Conservation (phyloP, 2,888 invertebrate genomes). For the Proisotoma minuta region DNA sequence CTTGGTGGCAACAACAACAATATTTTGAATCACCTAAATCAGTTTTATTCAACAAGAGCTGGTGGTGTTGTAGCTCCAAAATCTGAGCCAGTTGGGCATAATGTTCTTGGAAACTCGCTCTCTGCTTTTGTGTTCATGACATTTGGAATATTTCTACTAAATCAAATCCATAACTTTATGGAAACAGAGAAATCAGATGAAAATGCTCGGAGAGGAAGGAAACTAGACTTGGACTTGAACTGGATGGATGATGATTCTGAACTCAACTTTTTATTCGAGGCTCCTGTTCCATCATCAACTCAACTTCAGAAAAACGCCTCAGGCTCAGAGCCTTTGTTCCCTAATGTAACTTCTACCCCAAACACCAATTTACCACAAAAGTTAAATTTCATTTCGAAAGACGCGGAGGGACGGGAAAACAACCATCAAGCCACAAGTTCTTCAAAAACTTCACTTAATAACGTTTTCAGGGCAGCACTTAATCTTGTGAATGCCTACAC, state of each 20-base stretch:
- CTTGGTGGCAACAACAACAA: constrained; percentile 56
- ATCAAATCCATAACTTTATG: constrained; percentile 46
- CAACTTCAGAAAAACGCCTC: neutral
- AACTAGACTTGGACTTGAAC: neutral
- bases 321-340: neutral
- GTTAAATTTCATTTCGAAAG: too few species aligned
- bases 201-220: constrained; percentile 11
- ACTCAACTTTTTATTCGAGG: constrained; percentile 41
- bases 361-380: neutral
- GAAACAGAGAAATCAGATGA: constrained; percentile 47
- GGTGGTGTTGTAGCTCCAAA: constrained; percentile 46
- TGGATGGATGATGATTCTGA: constrained; percentile 47
- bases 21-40: constrained; percentile 55
- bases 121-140: constrained; percentile 59
- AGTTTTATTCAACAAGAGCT: constrained; percentile 55
- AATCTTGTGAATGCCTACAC: constrained; percentile 59
- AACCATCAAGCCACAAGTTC: neutral
- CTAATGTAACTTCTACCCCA: neutral
- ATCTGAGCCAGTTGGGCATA: constrained; percentile 48
- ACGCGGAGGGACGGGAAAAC: neutral
- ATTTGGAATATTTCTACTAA: constrained; percentile 58
- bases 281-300: constrained; percentile 18
- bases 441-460: constrained; percentile 49
- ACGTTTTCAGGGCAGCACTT: constrained; percentile 57
- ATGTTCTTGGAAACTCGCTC: constrained; percentile 43